A percentile compares a stretch with the other conserved stretches of the same genome.
These are phyloP conservation scores for Typhlomys cinereus DNA, from an alignment of 2,113 vertebrate species.

Conservation along the genomic window DNA sequence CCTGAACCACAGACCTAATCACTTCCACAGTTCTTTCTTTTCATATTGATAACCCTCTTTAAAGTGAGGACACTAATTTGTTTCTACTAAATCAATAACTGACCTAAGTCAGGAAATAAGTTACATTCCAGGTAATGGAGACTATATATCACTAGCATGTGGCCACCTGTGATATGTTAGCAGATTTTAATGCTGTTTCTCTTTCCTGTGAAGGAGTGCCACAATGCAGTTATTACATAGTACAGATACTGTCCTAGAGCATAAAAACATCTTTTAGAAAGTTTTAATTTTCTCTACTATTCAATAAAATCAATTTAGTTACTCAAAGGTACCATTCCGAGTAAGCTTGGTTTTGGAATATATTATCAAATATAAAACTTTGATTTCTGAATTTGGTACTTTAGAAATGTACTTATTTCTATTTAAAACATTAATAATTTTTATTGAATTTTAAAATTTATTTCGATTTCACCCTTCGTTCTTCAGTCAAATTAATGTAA, in stretches of 20 bases:
- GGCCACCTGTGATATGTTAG: not conserved
- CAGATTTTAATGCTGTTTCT: not conserved
- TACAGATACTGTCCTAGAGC: not conserved
- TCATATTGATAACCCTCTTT: not conserved
- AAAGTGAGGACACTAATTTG: not conserved
- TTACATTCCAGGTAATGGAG: constrained; percentile 17
- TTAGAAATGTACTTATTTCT: not conserved
- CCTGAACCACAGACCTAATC: not conserved
- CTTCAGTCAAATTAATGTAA: not conserved
- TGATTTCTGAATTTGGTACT: constrained; percentile 2
- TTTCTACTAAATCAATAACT: not conserved
- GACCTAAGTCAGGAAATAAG: constrained; percentile 13
- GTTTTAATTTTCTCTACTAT: constrained; percentile 43
- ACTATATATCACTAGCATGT: constrained; percentile 13
- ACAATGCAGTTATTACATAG: not conserved
- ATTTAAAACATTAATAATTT: not conserved
- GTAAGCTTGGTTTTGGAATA: not conserved
- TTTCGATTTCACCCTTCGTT: not conserved
- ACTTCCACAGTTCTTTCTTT: constrained; percentile 32
- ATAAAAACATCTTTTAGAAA: constrained; percentile 1
- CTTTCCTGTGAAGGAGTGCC: fast-evolving
- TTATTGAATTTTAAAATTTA: constrained; percentile 34
- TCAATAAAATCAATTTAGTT: constrained; percentile 54
- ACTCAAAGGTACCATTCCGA: constrained; percentile 13
- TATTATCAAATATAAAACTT: constrained; percentile 5